A percentile compares a stretch with the other conserved stretches of the same genome.
These are phyloP conservation scores for Schizotus pectinicornis DNA, from an alignment of 2,888 invertebrate genomes.

Conservation along the genomic window DNA sequence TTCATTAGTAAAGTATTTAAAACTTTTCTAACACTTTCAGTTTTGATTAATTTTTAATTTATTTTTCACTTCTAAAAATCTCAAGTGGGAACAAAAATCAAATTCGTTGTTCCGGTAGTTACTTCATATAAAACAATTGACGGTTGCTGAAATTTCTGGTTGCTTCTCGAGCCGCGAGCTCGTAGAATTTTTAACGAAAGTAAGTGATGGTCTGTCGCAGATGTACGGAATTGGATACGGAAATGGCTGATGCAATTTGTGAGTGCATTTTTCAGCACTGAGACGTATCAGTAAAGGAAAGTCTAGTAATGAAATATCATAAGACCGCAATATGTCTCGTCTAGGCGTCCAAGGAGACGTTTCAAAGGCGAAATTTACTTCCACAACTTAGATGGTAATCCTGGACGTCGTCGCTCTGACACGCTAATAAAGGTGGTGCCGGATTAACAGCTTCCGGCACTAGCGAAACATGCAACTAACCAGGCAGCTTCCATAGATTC, in stretches of 20 bases:
- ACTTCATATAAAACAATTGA: no score
- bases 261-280: slow-evolving; percentile 32
- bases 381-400: no score
- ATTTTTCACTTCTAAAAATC: no score
- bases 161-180: background rate
- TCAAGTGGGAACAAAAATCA: no score
- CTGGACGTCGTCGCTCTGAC: no score
- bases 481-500: no score
- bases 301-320: slow-evolving; percentile 37
- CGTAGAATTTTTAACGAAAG: background rate
- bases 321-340: slow-evolving; percentile 38
- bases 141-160: background rate
- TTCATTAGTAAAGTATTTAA: background rate
- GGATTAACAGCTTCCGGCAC: no score
- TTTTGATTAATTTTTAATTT: no score
- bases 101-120: no score
- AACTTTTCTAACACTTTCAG: background rate
- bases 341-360: slow-evolving; percentile 3
- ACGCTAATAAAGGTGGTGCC: no score
- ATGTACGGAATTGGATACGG: slow-evolving; percentile 5
- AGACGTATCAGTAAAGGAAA: slow-evolving; percentile 24
- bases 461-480: no score
- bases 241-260: slow-evolving; percentile 34
- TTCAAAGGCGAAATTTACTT: background rate
- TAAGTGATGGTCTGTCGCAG: slow-evolving; percentile 6